Conservation (phyloP, 2,888 invertebrate species). For the Isotomurus palustris region DNA sequence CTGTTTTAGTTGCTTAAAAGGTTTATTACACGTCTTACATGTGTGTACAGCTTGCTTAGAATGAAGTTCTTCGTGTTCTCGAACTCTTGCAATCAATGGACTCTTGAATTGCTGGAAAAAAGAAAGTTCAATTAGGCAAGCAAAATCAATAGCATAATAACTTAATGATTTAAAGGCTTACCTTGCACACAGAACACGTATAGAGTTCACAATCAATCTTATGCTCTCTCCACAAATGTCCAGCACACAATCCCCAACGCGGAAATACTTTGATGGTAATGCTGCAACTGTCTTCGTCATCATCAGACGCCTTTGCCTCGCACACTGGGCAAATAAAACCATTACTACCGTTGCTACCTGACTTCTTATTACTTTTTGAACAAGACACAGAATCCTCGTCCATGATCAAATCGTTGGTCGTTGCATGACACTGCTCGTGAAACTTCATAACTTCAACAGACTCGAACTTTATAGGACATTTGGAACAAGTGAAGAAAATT, state of each 20-base stretch:
- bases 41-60: slow-evolving; percentile 24
- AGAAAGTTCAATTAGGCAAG: neutral
- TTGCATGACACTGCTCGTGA: slow-evolving; percentile 41
- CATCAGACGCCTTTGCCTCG: slow-evolving; percentile 11
- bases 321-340: slow-evolving; percentile 34
- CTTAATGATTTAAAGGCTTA: slow-evolving; percentile 15
- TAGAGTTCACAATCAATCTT: slow-evolving; percentile 71
- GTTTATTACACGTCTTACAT: slow-evolving; percentile 40
- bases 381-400: neutral
- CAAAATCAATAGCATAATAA: slow-evolving; percentile 14
- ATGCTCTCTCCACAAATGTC: slow-evolving; percentile 67
- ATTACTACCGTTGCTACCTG: neutral
- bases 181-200: slow-evolving; percentile 65
- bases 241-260: slow-evolving; percentile 63
- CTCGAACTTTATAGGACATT: slow-evolving; percentile 37
- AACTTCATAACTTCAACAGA: slow-evolving; percentile 29
- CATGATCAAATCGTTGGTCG: neutral
- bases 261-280: slow-evolving; percentile 50
- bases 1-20: slow-evolving; percentile 44
- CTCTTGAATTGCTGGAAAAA: slow-evolving; percentile 38
- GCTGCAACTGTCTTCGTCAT: neutral
- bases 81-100: slow-evolving; percentile 33
- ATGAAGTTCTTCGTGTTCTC: slow-evolving; percentile 42
- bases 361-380: neutral
- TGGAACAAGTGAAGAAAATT: slow-evolving; percentile 27